These are phyloP conservation scores for Fundulus diaphanus DNA, from an alignment of 2,797 vertebrate species.

Conservation along the genomic window DNA sequence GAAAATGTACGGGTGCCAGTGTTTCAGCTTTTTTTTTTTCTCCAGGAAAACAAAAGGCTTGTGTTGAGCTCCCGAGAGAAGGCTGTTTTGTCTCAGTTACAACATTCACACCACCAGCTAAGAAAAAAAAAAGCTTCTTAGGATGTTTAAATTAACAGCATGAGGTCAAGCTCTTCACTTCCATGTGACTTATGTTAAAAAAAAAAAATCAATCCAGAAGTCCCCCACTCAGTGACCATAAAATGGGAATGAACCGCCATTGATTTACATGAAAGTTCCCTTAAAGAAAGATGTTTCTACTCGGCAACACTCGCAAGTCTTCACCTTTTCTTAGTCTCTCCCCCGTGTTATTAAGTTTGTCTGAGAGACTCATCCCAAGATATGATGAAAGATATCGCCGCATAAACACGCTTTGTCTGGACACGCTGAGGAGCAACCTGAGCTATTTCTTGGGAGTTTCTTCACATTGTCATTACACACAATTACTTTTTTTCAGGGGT, in stretches of 20 bases:
- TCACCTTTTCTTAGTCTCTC: neutral
- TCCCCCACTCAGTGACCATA: neutral
- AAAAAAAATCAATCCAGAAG: conserved; percentile 5
- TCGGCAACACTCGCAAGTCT: too few species aligned
- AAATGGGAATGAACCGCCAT: neutral
- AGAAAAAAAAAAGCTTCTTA: conserved; percentile 40
- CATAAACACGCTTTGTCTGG: neutral
- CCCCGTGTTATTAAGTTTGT: neutral
- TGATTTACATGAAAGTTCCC: neutral
- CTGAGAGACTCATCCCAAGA: neutral
- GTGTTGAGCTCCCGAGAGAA: too few species aligned
- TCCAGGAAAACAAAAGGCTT: conserved; percentile 12
- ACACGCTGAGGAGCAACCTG: conserved; percentile 2
- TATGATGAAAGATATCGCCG: neutral
- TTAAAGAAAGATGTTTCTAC: neutral
- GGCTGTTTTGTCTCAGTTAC: conserved; percentile 51
- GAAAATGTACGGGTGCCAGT: neutral
- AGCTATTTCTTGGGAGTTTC: neutral
- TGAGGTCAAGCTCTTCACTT: neutral
- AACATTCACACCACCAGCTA: conserved; percentile 47
- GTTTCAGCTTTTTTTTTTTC: neutral
- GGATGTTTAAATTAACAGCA: conserved; percentile 30
- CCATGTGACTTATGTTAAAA: conserved; percentile 8
- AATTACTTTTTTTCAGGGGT: neutral
- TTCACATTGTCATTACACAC: conserved; percentile 5